Conservation (phyloP, 1,140 invertebrate species). For the Rhyacophila brunnea region DNA sequence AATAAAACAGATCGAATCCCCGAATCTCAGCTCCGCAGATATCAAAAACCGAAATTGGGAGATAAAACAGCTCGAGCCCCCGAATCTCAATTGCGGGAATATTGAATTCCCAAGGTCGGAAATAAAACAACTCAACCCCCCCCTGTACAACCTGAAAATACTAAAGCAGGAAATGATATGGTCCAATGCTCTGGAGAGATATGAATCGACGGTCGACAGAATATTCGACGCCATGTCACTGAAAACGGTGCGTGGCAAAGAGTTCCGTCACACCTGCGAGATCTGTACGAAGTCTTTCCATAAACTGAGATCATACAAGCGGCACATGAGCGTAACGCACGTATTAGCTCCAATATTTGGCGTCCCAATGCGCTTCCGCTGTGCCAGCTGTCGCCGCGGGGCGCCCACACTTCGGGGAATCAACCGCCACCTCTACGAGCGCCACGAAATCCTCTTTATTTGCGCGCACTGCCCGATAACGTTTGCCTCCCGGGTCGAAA, state of each 20-base stretch:
- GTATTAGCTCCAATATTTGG: slow-evolving; percentile 1
- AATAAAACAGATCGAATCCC: no score
- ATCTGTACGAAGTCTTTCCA: slow-evolving; percentile 11
- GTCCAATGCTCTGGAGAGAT: slow-evolving; percentile 1
- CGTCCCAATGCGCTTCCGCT: background rate
- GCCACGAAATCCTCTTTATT: slow-evolving; percentile 3
- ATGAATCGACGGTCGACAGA: slow-evolving; percentile 3
- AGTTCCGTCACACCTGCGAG: slow-evolving; percentile 1
- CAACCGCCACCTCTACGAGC: slow-evolving; percentile 11
- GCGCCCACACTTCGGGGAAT: background rate
- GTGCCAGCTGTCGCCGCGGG: background rate
- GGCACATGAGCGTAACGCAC: slow-evolving; percentile 1
- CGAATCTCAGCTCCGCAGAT: no score
- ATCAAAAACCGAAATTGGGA: no score
- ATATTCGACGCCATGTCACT: slow-evolving; percentile 2
- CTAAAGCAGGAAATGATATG: background rate
- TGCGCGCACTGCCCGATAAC: slow-evolving; percentile 9
- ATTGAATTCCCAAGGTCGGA: no score
- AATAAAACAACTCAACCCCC: no score
- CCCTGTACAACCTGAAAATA: no score
- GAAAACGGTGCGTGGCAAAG: background rate
- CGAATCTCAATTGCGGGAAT: no score
- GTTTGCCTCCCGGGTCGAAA: slow-evolving; percentile 2
- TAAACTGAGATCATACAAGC: slow-evolving; percentile 1
- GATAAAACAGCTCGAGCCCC: no score